Evolutionary conservation across 30 jellyfish, hydroid and myxozoan species (phyloP), one percentile per base, ranked within the genome.

Genomic region (Pseudorhiza aurosa): DNA sequence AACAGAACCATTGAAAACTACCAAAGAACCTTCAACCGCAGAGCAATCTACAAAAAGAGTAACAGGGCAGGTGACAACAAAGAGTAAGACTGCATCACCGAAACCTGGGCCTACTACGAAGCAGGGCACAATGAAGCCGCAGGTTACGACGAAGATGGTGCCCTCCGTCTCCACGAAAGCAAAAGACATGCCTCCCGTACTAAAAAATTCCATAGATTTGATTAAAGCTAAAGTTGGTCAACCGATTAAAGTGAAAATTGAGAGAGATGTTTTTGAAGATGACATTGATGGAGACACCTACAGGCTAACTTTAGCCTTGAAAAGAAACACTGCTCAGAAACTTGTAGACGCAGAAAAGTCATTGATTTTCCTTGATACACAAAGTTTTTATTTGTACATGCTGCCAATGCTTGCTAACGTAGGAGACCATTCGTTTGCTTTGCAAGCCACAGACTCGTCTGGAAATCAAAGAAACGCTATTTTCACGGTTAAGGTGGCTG

Each of bases 401-500:
- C 35, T 92, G 31, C 96, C 96, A 31, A 77, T 28, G 45, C 17
- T 60, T 2, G 64, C 44, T 7, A 37, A 60, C 19, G 72, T 57
- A 22, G 96, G 96, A 14, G 79, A 44, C 19, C 78, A 92, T 51
- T 40, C 76, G 37, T 85, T 65, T 46, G 91, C 85, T 5, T 30
- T 92, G 47, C 87, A 68, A 43, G 98, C 98, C 2, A 92, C 95
- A 0, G 98, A 92, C 71, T 68, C 89, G 18, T 44, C 74, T 11
- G 98, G 98, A 15, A 51, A 75, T 8, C 78, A 44, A 40, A 45
- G 26, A 47, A 85, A 77, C 69, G 96, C 90, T 47, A 89, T 79
- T 22, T 92, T 92, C 77, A 46, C 49, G 18, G 96, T 92, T 72
- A 57, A 65, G 27, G 98, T 92, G 11, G 22, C 29, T 18, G 88